phyloP scores from a whole-genome alignment of 2,888 invertebrate species.

The Eilema griseolum region DNA sequence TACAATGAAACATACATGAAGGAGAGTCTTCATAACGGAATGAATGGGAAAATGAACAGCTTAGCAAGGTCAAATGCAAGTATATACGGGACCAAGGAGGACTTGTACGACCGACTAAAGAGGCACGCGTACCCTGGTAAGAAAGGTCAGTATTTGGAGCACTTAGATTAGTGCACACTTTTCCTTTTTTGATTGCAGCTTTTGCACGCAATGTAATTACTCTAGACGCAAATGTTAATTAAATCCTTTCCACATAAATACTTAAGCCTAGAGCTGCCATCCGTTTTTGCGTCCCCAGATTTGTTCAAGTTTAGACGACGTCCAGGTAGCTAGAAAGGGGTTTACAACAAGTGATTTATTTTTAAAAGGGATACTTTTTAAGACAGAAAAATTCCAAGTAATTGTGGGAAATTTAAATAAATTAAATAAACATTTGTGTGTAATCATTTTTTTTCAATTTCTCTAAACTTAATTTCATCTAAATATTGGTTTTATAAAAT shows the following conservation, averaged over 20 bases:
- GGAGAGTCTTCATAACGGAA: constrained; percentile 95
- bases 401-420: not conserved
- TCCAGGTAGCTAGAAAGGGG: no score
- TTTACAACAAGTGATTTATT: not conserved
- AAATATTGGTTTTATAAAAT: not conserved
- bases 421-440: no score
- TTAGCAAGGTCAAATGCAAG: constrained; percentile 97
- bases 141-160: constrained; percentile 92
- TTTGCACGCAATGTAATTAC: constrained; percentile 38
- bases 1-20: constrained; percentile 99
- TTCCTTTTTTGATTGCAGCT: constrained; percentile 59
- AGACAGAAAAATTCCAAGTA: not conserved
- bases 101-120: constrained; percentile 97
- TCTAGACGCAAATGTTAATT: not conserved
- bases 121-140: constrained; percentile 97
- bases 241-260: not conserved
- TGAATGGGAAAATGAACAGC: constrained; percentile 96
- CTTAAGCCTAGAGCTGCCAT: not conserved
- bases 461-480: not conserved
- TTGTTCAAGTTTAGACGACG: not conserved
- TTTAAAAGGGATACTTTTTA: not conserved
- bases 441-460: no score
- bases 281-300: not conserved
- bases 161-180: constrained; percentile 78
- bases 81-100: constrained; percentile 97